Evolutionary conservation across 2,113 vertebrate species (phyloP), one percentile per base, ranked within the genome.

Genomic region (Spilogale gracilis): DNA sequence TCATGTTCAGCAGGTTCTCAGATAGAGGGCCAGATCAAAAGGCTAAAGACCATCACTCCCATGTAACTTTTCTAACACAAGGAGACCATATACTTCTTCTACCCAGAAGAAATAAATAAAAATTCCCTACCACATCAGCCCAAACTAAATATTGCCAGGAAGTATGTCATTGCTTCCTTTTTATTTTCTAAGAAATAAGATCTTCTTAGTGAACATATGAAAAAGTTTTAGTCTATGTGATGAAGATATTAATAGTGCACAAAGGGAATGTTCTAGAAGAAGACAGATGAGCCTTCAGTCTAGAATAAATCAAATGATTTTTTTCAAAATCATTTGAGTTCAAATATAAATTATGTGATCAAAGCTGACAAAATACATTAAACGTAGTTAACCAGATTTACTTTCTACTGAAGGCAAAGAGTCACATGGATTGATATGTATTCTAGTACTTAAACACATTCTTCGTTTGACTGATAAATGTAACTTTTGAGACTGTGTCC

Each of bases 401-500:
- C 18, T 30, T 97, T 97, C 96, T 96, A 97, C 97, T 98, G 98
- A 98, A 97, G 80, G n/a, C 69, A 93, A 97, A 97, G 93, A 98
- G 97, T 96, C 92, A 86, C 91, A 98, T 52, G 38, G 94, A 97
- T 97, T 98, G 97, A 95, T 83, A 79, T 71, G 56, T 79, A 87
- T 96, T 98, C 81, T 98, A 96, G 95, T 91, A 94, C 85, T 98
- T 97, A 98, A 97, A 98, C 91, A 97, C 91, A 98, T 96, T 98
- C 98, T 98, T 97, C 97, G 96, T 92, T 65, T 98, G 98, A 98
- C 97, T 98, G 97, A 98, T 98, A 98, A 98, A 98, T 96, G 89
- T 97, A 98, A 98, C 95, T 98, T 98, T 98, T 98, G 93, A 98
- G 98, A 97, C 96, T 97, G 79, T 65, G 96, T 98, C 98, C 96